phyloP scores from a whole-genome alignment of 2,888 invertebrate species.

The Aplocera efformata region DNA sequence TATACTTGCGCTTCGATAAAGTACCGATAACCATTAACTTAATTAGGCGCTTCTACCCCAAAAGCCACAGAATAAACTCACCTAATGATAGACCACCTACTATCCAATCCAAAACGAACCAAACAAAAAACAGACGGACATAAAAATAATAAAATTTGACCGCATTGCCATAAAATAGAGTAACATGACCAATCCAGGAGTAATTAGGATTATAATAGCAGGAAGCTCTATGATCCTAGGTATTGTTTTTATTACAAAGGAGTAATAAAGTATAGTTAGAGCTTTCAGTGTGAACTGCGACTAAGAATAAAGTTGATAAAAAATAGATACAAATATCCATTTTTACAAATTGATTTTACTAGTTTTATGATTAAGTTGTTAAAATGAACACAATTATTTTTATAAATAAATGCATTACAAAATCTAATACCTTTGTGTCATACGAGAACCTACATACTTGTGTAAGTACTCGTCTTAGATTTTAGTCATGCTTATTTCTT shows the following conservation, averaged over 20 bases:
- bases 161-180: constrained; percentile 75
- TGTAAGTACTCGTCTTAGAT: too few relatives aligned
- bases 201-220: constrained; percentile 76
- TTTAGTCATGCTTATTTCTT: too few relatives aligned
- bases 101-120: constrained; percentile 60
- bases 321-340: too few relatives aligned
- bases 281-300: not conserved
- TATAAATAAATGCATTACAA: too few relatives aligned
- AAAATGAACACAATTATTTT: too few relatives aligned
- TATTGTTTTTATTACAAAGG: constrained; percentile 7
- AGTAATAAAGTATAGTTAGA: not conserved
- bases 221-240: constrained; percentile 41
- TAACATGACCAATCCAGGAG: constrained; percentile 71
- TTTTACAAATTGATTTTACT: too few relatives aligned
- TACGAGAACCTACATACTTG: too few relatives aligned
- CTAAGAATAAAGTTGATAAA: too few relatives aligned
- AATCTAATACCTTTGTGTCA: too few relatives aligned
- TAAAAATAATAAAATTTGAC: constrained; percentile 77
- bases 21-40: constrained; percentile 4
- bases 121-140: constrained; percentile 66
- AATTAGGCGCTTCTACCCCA: constrained; percentile 8
- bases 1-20: too few relatives aligned
- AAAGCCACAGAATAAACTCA: constrained; percentile 24
- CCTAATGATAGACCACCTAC: constrained; percentile 70
- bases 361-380: too few relatives aligned